Evolutionary conservation across 2,888 invertebrate genomes (phyloP).

Genomic region (Leucophenga montana): DNA sequence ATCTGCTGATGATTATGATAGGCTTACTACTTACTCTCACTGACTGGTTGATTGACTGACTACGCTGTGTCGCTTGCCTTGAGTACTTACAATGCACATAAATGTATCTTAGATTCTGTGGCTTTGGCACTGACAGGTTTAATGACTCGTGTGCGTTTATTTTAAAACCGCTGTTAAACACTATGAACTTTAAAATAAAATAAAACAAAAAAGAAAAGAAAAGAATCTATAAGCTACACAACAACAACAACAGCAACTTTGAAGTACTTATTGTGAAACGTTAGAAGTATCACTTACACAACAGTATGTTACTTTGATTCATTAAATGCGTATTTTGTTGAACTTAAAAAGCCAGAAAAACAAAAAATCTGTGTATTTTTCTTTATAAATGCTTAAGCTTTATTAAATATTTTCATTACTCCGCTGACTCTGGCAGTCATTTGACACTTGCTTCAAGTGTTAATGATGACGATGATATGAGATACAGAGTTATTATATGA

Average conservation of each 20-base stretch:
- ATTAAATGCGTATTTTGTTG: constrained; percentile 10
- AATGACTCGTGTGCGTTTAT: constrained; percentile 17
- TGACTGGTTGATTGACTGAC: not conserved
- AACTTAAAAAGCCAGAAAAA: constrained; percentile 3
- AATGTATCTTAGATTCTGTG: constrained; percentile 6
- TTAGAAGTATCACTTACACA: constrained; percentile 22
- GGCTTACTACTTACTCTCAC: not conserved
- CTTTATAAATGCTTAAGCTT: constrained; percentile 13
- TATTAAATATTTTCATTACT: constrained; percentile 9
- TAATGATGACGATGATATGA: constrained; percentile 9
- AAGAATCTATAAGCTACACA: not conserved
- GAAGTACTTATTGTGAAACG: not conserved
- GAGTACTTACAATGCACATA: constrained; percentile 3
- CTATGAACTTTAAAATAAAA: not conserved
- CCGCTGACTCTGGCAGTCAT: not conserved
- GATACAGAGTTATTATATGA: too few relatives aligned
- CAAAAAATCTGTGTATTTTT: not conserved
- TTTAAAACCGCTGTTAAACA: constrained; percentile 4
- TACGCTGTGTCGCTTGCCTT: not conserved
- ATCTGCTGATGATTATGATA: not conserved
- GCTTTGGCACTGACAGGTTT: constrained; percentile 24
- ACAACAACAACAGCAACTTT: not conserved
- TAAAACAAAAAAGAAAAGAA: not conserved
- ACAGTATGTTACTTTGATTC: constrained; percentile 14
- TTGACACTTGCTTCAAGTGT: constrained; percentile 22